phyloP scores from a whole-genome alignment of 2,113 vertebrate species.

The Anthoscopus minutus region DNA sequence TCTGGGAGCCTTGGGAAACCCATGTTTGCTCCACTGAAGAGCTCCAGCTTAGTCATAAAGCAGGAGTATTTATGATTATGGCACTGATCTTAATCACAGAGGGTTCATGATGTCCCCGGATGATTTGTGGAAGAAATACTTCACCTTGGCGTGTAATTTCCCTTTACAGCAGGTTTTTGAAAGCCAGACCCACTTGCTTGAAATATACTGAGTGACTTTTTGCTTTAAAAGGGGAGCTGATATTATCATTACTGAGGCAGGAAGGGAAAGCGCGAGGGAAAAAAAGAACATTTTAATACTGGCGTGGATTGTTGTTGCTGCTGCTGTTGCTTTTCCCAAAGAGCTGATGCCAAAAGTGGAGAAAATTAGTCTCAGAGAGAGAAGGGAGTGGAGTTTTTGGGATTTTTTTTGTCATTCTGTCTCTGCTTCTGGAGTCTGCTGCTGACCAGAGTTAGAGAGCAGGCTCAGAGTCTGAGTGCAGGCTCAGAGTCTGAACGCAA shows the following conservation, averaged over 20 bases:
- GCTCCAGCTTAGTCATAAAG: neutral
- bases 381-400: neutral
- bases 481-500: neutral
- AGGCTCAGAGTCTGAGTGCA: neutral
- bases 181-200: neutral
- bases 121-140: slow-evolving; percentile 33
- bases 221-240: neutral
- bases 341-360: neutral
- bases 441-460: neutral
- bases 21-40: neutral
- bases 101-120: neutral
- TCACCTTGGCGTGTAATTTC: slow-evolving; percentile 40
- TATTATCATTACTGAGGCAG: neutral
- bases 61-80: slow-evolving; percentile 22
- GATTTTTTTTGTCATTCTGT: neutral
- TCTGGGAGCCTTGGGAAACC: neutral
- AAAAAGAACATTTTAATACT: neutral
- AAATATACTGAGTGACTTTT: neutral
- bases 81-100: slow-evolving; percentile 14
- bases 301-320: neutral
- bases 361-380: neutral
- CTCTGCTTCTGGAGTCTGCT: neutral
- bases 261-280: neutral
- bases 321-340: neutral
- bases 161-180: neutral